Evolutionary conservation across 2,113 vertebrate genomes (phyloP).

Genomic region (Delphinapterus leucas): DNA sequence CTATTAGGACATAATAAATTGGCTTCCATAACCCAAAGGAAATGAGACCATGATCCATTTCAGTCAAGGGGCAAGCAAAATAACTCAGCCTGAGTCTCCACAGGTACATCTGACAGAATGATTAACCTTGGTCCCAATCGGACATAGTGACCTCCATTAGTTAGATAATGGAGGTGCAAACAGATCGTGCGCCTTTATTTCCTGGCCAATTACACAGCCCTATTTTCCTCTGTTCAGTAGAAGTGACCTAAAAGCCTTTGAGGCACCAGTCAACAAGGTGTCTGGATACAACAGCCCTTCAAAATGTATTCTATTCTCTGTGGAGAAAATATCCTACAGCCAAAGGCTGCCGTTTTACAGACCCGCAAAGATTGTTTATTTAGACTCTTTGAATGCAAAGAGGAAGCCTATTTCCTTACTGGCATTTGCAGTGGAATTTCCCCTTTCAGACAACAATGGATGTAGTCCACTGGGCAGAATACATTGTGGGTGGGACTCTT

Average conservation of each 20-base stretch:
- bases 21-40: neutral
- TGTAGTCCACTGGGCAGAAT: neutral
- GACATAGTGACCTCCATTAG: neutral
- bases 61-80: neutral
- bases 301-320: neutral
- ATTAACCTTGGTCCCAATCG: neutral
- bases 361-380: neutral
- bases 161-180: conserved; percentile 32
- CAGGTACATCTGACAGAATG: neutral
- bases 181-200: neutral
- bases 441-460: neutral
- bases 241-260: conserved; percentile 39
- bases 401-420: neutral
- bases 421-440: neutral
- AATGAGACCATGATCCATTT: neutral
- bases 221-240: neutral
- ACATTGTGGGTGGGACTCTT: neutral
- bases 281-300: neutral
- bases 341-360: neutral
- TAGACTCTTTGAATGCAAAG: neutral
- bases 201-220: conserved; percentile 18
- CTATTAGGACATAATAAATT: neutral
- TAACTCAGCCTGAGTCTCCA: neutral
- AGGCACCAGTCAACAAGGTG: neutral
- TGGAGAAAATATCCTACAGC: neutral